Percentiles rank a stretch among this genome's conserved stretches.
Evolutionary conservation across 1,140 invertebrate genomes (phyloP).

Genomic region (Gryllus bimaculatus): DNA sequence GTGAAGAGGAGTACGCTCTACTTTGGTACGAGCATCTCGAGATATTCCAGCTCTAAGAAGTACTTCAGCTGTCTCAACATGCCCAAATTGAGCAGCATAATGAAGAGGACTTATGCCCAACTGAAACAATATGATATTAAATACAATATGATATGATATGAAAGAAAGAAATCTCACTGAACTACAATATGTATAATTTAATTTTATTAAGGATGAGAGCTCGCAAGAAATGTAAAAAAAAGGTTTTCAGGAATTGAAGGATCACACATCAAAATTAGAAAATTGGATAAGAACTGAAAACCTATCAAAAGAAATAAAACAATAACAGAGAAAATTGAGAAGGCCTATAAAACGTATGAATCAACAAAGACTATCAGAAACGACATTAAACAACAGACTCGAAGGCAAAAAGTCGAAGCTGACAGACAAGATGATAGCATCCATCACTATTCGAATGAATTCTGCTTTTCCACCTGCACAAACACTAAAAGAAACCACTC

Average conservation of each 20-base stretch:
- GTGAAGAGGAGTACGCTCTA: constrained; percentile 82
- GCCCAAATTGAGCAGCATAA: constrained; percentile 73
- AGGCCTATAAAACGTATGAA: not conserved
- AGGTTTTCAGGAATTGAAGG: not conserved
- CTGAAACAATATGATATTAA: constrained; percentile 36
- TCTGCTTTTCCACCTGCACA: too few relatives aligned
- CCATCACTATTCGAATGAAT: too few relatives aligned
- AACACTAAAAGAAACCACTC: too few relatives aligned
- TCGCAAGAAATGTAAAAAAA: too few relatives aligned
- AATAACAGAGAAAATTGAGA: not conserved
- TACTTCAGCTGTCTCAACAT: constrained; percentile 70
- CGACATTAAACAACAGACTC: too few relatives aligned
- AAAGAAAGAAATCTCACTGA: too few relatives aligned
- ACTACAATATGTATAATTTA: too few relatives aligned
- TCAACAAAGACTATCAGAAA: too few relatives aligned
- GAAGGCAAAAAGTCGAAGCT: too few relatives aligned
- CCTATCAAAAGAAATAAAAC: not conserved
- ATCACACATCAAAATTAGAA: not conserved
- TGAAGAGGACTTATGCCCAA: constrained; percentile 83
- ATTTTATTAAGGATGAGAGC: too few relatives aligned
- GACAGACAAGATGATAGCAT: too few relatives aligned
- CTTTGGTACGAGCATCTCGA: constrained; percentile 81
- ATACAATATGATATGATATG: too few relatives aligned
- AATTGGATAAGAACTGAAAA: not conserved
- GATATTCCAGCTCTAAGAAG: constrained; percentile 76